Evolutionary conservation across 1,140 invertebrate species (phyloP).

Genomic region (Achatina immaculata): DNA sequence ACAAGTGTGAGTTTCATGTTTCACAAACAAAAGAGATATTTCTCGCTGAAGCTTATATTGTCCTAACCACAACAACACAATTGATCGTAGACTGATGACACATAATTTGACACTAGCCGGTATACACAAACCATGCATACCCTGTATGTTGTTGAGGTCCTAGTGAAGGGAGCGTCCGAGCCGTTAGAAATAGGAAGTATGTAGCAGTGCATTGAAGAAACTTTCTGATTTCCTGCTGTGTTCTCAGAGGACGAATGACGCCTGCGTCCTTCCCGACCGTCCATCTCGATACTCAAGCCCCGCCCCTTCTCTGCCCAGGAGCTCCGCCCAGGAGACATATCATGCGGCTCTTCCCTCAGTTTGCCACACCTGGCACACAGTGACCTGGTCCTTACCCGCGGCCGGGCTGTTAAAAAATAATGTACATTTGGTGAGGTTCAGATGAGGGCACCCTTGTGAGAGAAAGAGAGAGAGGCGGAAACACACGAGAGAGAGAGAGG

Average conservation of each 20-base stretch:
- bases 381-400: background rate
- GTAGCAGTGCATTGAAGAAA: constrained; percentile 2
- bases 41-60: too few species aligned
- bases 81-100: too few species aligned
- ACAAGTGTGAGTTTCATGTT: too few species aligned
- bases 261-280: constrained; percentile 11
- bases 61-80: too few species aligned
- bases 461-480: too few species aligned
- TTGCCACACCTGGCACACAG: background rate
- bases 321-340: background rate
- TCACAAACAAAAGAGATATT: too few species aligned
- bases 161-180: background rate
- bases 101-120: too few species aligned
- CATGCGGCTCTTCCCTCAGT: background rate
- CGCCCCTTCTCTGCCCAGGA: background rate
- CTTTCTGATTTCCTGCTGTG: background rate
- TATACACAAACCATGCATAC: background rate
- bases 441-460: too few species aligned
- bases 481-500: too few species aligned
- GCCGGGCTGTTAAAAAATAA: background rate
- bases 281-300: background rate
- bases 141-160: constrained; percentile 12
- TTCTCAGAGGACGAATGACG: background rate
- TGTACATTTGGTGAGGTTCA: background rate
- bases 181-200: background rate